Base-by-base conservation (phyloP, 2,797 vertebrate species). In the Acomys russatus region DNA sequence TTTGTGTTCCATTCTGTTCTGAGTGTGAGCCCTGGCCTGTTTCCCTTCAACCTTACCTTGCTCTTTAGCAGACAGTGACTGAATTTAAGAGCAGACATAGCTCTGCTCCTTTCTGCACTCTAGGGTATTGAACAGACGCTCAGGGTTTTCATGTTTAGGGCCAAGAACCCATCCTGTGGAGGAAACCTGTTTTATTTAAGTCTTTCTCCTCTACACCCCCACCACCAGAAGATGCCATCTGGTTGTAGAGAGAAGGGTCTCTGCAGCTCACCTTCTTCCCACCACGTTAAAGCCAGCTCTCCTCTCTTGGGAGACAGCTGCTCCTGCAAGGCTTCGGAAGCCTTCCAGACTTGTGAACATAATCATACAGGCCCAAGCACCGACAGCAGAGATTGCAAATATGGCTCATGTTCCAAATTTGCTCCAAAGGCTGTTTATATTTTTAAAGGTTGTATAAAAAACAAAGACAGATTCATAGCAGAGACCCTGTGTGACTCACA, bases 391-490 rank as follows among this genome's bases (percentile, higher is more conserved):
- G 8, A 38, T 85, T 51, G 30, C n/a, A 95, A 84, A 91, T 44
- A 61, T 33, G 44, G 28, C 18, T 38, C 22, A 1, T 79, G 73
- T n/a, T 49, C 90, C 89, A 78, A 85, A 71, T 92, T 80, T 91
- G 68, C 66, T n/a, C 22, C 7, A 44, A 33, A 80, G n/a, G 25
- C 61, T 87, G 30, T 44, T 95, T 85, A 56, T 80, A 20, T 88
- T 92, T 80, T 89, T 91, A 82, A 94, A 94, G 56, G 15, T n/a
- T 85, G 49, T 68, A 33, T 56, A 82, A 83, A 85, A 93, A 82
- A n/a, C 70, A 49, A 59, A 82, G 59, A 80, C 51, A 68, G 71
- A 96, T 77, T 83, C 71, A 33, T 30, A 88, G 38, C 22, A 89
- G 63, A 91, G 87, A 87, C n/a, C 73, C 23, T 28, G n/a, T 3